Evolutionary conservation across 64 coral and sea anemone species (phyloP).

Genomic region (Exaiptasia diaphana): DNA sequence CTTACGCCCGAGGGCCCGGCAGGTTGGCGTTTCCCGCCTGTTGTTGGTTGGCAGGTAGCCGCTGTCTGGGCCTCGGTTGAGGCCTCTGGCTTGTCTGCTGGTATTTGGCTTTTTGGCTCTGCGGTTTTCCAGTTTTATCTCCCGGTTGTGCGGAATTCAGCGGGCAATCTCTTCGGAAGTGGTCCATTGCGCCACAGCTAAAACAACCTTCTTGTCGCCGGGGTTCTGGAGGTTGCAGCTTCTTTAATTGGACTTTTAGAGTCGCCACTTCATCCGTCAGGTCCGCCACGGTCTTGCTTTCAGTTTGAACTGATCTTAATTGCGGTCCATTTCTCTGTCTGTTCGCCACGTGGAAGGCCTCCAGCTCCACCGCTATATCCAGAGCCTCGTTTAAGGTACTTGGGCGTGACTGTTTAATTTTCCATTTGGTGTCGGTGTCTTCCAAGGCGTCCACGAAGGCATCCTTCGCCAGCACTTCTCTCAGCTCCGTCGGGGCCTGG

Average conservation of each 20-base stretch:
- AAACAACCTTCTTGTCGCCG: background rate
- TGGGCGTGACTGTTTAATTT: background rate
- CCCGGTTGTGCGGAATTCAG: background rate
- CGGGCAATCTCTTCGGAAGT: background rate
- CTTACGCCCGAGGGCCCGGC: conserved; percentile 12
- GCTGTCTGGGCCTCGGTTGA: no score
- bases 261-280: background rate
- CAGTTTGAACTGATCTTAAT: background rate
- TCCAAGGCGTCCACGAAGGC: conserved; percentile 1
- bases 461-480: background rate
- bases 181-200: background rate
- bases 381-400: background rate
- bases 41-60: background rate
- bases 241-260: background rate
- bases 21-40: conserved; percentile 3
- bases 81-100: background rate
- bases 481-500: background rate
- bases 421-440: background rate
- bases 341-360: background rate
- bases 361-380: background rate
- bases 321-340: background rate
- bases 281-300: background rate
- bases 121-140: no score
- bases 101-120: background rate
- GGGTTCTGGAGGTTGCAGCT: background rate